A percentile compares a stretch with the other conserved stretches of the same genome.
These are phyloP conservation scores for Mico argentatus DNA, from an alignment of 2,797 vertebrate genomes.

Conservation along the genomic window DNA sequence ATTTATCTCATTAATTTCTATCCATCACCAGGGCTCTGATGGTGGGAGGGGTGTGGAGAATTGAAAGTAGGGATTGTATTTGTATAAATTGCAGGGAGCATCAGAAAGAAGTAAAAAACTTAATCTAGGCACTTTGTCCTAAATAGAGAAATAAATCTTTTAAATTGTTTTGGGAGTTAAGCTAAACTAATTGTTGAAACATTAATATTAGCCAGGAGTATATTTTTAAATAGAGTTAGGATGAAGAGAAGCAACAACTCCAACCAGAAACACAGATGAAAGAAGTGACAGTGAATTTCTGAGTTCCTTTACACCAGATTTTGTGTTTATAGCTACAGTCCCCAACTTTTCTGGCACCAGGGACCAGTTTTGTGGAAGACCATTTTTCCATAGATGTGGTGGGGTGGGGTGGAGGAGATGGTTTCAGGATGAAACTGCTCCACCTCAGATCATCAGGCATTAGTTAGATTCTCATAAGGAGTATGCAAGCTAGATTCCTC, in stretches of 20 bases:
- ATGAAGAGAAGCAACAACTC: neutral
- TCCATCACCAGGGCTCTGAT: neutral
- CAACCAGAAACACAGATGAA: neutral
- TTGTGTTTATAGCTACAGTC: neutral
- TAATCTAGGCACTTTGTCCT: conserved; percentile 17
- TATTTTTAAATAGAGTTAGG: conserved; percentile 12
- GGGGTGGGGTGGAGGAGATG: too few relatives aligned
- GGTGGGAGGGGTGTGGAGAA: neutral
- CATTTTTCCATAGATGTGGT: too few relatives aligned
- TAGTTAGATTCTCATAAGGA: too few relatives aligned
- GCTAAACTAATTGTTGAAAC: conserved; percentile 10
- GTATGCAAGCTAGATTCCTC: too few relatives aligned
- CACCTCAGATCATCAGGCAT: too few relatives aligned
- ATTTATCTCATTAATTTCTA: neutral
- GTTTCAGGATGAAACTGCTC: too few relatives aligned
- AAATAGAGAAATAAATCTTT: conserved; percentile 26
- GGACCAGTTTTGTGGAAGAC: too few relatives aligned
- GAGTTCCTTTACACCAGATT: neutral
- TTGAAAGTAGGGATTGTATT: neutral
- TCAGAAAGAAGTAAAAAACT: neutral
- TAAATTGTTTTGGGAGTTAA: conserved; percentile 16
- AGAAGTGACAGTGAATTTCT: neutral
- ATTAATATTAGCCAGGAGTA: neutral
- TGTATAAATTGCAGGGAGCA: neutral
- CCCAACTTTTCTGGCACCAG: too few relatives aligned